A percentile compares a stretch with the other conserved stretches of the same genome.
These are phyloP conservation scores for Buceros bicornis DNA, from an alignment of 2,797 vertebrate species.

Conservation along the genomic window DNA sequence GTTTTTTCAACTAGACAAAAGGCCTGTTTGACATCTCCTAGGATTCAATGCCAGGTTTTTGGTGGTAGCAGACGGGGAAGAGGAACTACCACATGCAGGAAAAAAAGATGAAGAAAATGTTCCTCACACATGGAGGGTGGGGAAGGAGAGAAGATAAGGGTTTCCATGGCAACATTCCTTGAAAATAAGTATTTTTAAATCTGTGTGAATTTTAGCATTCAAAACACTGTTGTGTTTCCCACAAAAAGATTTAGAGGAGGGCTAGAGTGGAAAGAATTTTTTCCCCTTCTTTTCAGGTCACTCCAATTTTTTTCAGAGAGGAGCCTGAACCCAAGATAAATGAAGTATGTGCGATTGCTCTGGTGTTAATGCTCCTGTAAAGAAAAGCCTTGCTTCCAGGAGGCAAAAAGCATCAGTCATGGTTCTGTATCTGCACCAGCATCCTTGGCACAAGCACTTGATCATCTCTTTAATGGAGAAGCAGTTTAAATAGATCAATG, in stretches of 20 bases:
- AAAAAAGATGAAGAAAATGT: conserved; percentile 63
- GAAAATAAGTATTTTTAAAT: conserved; percentile 84
- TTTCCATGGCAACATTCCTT: conserved; percentile 83
- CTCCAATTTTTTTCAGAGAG: conserved; percentile 48
- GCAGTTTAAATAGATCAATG: conserved; percentile 31
- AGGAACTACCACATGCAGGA: conserved; percentile 63
- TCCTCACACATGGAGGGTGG: conserved; percentile 72
- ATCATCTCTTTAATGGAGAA: conserved; percentile 43
- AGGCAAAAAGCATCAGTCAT: conserved; percentile 1
- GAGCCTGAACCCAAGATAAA: conserved; percentile 29
- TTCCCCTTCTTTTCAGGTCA: conserved; percentile 48
- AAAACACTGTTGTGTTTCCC: conserved; percentile 80
- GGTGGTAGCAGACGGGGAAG: conserved; percentile 28
- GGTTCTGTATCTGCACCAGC: conserved; percentile 1
- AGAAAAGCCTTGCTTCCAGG: conserved; percentile 16
- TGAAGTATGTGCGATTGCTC: not conserved
- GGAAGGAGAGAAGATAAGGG: conserved; percentile 64
- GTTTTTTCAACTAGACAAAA: conserved; percentile 54
- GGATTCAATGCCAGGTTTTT: conserved; percentile 40
- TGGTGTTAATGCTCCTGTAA: conserved; percentile 21
- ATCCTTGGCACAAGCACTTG: not conserved
- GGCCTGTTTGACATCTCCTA: conserved; percentile 41
- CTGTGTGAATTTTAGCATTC: conserved; percentile 81
- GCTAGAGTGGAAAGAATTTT: conserved; percentile 54
- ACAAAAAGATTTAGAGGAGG: conserved; percentile 72